Evolutionary conservation across 2,113 vertebrate genomes (phyloP).

Genomic region (Elachura formosa): DNA sequence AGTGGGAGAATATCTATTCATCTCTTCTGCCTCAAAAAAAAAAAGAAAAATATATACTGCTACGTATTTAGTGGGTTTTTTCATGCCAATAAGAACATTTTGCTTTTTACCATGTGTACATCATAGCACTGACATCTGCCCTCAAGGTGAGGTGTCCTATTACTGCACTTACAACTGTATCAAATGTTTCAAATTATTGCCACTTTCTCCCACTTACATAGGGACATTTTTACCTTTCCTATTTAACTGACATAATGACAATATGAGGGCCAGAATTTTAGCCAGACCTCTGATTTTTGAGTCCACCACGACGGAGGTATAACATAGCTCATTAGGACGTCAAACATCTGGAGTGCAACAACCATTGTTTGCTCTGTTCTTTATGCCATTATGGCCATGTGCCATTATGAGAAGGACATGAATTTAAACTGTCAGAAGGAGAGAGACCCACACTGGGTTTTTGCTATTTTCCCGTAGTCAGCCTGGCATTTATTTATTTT

Average conservation of each 20-base stretch:
- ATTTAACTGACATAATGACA: not conserved
- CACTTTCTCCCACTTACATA: constrained; percentile 1
- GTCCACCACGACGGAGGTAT: not conserved
- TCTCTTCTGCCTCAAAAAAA: not conserved
- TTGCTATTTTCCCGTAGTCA: not conserved
- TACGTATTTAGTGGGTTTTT: not conserved
- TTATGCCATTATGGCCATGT: not conserved
- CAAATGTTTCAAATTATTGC: constrained; percentile 18
- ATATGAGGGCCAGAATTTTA: constrained; percentile 9
- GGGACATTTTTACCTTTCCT: constrained; percentile 8
- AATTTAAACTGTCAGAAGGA: constrained; percentile 16
- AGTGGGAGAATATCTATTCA: not conserved
- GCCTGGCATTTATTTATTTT: not conserved
- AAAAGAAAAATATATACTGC: not conserved
- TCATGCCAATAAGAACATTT: not conserved
- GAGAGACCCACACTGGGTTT: not conserved
- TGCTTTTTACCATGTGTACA: not conserved
- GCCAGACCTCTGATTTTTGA: not conserved
- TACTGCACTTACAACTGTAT: not conserved
- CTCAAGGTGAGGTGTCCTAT: constrained; percentile 22
- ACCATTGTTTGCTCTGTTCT: not conserved
- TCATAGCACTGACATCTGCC: not conserved
- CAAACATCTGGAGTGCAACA: not conserved
- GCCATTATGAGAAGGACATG: not conserved
- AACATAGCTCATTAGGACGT: not conserved